Evolutionary conservation across 2,888 invertebrate species (phyloP), one percentile per base, ranked within the genome.

Genomic region (Archips crataeganus): DNA sequence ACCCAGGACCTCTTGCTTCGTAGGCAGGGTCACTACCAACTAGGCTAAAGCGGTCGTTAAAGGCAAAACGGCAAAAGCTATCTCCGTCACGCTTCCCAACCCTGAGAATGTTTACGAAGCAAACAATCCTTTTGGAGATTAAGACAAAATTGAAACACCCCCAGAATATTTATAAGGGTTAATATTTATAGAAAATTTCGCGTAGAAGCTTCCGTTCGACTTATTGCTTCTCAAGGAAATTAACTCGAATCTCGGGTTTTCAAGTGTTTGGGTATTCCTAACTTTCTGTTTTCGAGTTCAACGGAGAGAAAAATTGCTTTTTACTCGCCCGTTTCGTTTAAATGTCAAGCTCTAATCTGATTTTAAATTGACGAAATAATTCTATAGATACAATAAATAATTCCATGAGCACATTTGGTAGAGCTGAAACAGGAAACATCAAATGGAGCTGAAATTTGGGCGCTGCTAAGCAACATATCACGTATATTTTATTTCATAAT

Each of bases 121-220:
- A 74, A 74, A 74, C 74, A 74, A 74, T 74, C 74, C 74, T 74
- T 74, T 65, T 65, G 70, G 74, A 74, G 74, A 74, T 74, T 74
- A 74, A 74, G 74, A 70, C 74, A 74, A 74, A 74, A 74, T 74
- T 74, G 74, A 74, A 74, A 74, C 74, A 74, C 74, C 69, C 74
- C 74, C 51, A 65, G 74, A 74, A 74, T 74, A 74, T 74, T 74
- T 74, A 74, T 74, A 70, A 74, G 74, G 69, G 74, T 74, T 74
- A 74, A 74, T 74, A 74, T 74, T 74, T 74, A 74, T 74, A 74
- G 74, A 65, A 74, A 65, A 74, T 74, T 70, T 70, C 51, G 49
- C 65, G 42, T 68, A n/a, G 70, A 65, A 64, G 64, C 74, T 74
- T 74, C 74, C 74, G 74, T 74, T 70, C 65, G 65, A 74, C 74